phyloP scores from a whole-genome alignment of 2,888 invertebrate species.

The Leptarthrus brevirostris region DNA sequence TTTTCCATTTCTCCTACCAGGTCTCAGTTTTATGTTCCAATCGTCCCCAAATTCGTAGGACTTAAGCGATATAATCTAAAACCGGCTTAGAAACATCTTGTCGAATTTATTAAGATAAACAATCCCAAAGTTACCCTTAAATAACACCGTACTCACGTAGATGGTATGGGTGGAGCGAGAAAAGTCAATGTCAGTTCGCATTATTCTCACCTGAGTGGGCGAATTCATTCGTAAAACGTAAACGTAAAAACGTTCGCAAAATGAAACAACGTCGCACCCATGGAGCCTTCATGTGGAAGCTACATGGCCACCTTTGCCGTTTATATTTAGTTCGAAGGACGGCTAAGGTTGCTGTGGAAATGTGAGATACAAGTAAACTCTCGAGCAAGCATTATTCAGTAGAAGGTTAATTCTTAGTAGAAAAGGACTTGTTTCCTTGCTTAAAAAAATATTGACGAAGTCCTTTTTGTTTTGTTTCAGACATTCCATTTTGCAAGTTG shows the following conservation, averaged over 20 bases:
- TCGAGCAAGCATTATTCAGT: too few relatives aligned
- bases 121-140: conserved; percentile 21
- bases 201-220: conserved; percentile 28
- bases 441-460: conserved; percentile 15
- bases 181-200: conserved; percentile 24
- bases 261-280: background rate
- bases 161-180: conserved; percentile 11
- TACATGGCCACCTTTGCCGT: background rate
- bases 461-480: background rate
- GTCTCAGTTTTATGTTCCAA: too few relatives aligned
- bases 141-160: conserved; percentile 30
- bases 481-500: background rate
- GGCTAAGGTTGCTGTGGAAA: background rate
- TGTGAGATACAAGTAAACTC: too few relatives aligned
- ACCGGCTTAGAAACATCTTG: conserved; percentile 42
- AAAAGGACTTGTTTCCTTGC: too few relatives aligned
- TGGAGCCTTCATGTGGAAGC: background rate
- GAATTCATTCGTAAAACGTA: background rate
- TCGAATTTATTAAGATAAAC: conserved; percentile 44
- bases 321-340: conserved; percentile 8
- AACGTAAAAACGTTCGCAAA: background rate
- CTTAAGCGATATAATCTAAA: conserved; percentile 30
- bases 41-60: background rate
- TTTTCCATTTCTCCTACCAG: background rate
- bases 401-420: too few relatives aligned